Evolutionary conservation across 2,888 invertebrate species (phyloP), one percentile per base, ranked within the genome.

Genomic region (Deilephila porcellus): DNA sequence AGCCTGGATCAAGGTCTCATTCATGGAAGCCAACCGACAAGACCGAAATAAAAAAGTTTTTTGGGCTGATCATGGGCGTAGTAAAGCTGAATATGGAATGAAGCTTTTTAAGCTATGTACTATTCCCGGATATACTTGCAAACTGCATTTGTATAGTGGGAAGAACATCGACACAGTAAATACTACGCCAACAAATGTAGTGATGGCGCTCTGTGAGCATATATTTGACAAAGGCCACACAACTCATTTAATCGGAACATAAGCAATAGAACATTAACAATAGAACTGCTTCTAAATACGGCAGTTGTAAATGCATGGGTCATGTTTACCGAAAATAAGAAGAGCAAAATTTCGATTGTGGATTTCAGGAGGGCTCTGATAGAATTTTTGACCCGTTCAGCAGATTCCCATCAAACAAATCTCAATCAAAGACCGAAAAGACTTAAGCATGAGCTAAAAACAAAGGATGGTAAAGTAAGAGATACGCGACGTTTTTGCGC

Each of bases 101-200:
- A 85, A 85, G 73, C 60, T 77, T 14, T 86, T 88, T 73, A 87
- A 88, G 80, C 29, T 85, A 11, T 85, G 84, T 71, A 78, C 78
- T 4, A 0, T 76, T 53, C 84, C 84, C 6, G 85, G 85, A 7
- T 86, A 86, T 78, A 85, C 84, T 20, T 77, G 59, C 70, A 82
- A 82, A 77, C 25, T 85, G 29, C 53, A 78, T 37, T 34, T 85
- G 45, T 87, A 86, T 77, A 75, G 76, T 72, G 85, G 85, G 20
- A 86, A 86, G 82, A 77, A 81, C n/a, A 74, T 79, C 75, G 84
- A 85, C 71, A 45, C 63, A 70, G 74, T 77, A 34, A 83, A 85
- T 77, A 83, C 72, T 62, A 25, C 60, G 25, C 60, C 60, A 60
- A 60, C 60, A 25, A 60, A 60, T 60, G 60, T 60, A 1, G 60